These are phyloP conservation scores for Volucella inanis DNA, from an alignment of 2,888 invertebrate species.

Conservation along the genomic window DNA sequence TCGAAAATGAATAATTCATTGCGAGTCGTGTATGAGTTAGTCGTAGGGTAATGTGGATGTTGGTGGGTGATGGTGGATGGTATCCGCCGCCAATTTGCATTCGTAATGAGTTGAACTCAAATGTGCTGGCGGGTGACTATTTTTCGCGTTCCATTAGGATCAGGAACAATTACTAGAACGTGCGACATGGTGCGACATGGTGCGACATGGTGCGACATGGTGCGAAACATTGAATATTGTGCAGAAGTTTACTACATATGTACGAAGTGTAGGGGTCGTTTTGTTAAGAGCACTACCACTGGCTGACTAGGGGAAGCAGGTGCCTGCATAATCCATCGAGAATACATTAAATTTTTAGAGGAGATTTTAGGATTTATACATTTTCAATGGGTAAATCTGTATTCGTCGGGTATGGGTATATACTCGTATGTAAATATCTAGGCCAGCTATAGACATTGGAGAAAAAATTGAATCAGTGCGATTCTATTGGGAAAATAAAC, in stretches of 20 bases:
- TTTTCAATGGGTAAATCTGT: not conserved
- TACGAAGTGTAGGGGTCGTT: conserved; percentile 8
- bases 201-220: conserved; percentile 25
- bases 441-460: too few relatives aligned
- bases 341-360: conserved; percentile 2
- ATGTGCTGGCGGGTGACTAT: conserved; percentile 24
- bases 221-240: conserved; percentile 35
- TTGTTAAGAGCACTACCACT: conserved; percentile 6
- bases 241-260: not conserved
- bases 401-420: not conserved
- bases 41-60: not conserved
- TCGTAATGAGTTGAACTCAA: conserved; percentile 54
- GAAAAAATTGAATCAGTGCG: too few relatives aligned
- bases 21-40: conserved; percentile 22
- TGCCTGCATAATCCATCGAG: conserved; percentile 1
- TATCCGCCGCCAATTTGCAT: conserved; percentile 58
- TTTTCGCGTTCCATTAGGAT: conserved; percentile 45
- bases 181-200: conserved; percentile 9
- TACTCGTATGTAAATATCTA: too few relatives aligned
- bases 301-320: not conserved
- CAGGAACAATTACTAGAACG: conserved; percentile 45
- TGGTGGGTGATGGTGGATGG: conserved; percentile 2
- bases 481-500: too few relatives aligned
- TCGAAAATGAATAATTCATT: conserved; percentile 67
- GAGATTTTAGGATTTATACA: conserved; percentile 10